Conservation (phyloP, 2,888 invertebrate species). For the Macrosiphum euphorbiae region DNA sequence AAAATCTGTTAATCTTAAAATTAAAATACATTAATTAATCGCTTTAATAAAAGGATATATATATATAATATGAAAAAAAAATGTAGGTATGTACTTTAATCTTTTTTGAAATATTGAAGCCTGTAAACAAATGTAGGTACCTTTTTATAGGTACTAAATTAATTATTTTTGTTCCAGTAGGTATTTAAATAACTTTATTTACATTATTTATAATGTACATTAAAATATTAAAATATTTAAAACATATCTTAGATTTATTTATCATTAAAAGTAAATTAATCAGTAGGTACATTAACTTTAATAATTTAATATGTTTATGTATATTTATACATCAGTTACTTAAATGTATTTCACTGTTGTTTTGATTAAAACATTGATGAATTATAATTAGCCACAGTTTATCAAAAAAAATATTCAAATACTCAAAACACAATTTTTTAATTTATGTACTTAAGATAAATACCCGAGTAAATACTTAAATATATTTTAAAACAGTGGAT, state of each 20-base stretch:
- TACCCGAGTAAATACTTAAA: too few species aligned
- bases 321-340: background rate
- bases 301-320: background rate
- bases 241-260: background rate
- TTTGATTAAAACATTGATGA: background rate
- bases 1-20: background rate
- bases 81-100: background rate
- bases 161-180: background rate
- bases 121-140: too few species aligned
- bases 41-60: background rate
- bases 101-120: background rate
- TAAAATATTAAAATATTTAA: background rate
- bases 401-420: background rate
- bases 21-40: background rate
- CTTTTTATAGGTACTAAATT: background rate
- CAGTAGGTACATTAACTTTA: background rate
- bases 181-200: background rate
- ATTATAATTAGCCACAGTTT: background rate
- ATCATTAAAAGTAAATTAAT: background rate
- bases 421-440: background rate
- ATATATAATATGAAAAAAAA: background rate
- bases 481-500: background rate
- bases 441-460: background rate
- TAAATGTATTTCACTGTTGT: background rate
- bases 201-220: background rate